A percentile compares a stretch with the other conserved stretches of the same genome.
Conservation (phyloP, 2,797 vertebrate genomes). For the Hylomyscus alleni region DNA sequence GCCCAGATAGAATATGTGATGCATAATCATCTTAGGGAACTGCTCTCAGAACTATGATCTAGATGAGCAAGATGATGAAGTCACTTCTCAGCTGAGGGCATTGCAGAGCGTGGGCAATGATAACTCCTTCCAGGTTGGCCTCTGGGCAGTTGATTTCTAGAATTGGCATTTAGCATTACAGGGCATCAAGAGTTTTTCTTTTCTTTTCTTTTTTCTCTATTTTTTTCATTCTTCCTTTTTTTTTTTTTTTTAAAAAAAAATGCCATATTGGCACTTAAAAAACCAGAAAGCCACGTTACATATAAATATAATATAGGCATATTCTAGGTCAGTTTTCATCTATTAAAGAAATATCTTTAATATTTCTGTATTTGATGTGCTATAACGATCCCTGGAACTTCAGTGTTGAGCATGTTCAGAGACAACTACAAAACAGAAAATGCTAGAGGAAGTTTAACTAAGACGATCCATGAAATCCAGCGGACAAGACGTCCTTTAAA, state of each 20-base stretch:
- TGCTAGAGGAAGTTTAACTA: neutral
- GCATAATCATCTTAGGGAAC: neutral
- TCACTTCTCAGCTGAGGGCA: constrained; percentile 10
- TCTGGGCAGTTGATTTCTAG: constrained; percentile 18
- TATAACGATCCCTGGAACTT: constrained; percentile 24
- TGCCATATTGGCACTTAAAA: neutral
- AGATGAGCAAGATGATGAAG: neutral
- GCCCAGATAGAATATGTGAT: neutral
- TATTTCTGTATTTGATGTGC: neutral
- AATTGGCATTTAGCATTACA: neutral
- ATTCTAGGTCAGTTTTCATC: constrained; percentile 60
- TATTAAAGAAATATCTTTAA: constrained; percentile 59
- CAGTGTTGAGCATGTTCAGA: neutral
- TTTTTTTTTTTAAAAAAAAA: neutral
- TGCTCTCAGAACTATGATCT: constrained; percentile 32
- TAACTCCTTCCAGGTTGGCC: constrained; percentile 42
- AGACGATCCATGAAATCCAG: neutral
- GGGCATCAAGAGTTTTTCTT: constrained; percentile 35
- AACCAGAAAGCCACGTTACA: constrained; percentile 54
- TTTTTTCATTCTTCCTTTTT: constrained; percentile 2
- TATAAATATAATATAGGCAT: neutral
- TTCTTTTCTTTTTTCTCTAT: neutral
- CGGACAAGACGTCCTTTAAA: constrained; percentile 22
- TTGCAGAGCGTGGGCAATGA: constrained; percentile 15
- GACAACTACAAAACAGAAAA: constrained; percentile 4